These are phyloP conservation scores for Orycteropus afer DNA, from an alignment of 2,113 vertebrate species.

Conservation along the genomic window DNA sequence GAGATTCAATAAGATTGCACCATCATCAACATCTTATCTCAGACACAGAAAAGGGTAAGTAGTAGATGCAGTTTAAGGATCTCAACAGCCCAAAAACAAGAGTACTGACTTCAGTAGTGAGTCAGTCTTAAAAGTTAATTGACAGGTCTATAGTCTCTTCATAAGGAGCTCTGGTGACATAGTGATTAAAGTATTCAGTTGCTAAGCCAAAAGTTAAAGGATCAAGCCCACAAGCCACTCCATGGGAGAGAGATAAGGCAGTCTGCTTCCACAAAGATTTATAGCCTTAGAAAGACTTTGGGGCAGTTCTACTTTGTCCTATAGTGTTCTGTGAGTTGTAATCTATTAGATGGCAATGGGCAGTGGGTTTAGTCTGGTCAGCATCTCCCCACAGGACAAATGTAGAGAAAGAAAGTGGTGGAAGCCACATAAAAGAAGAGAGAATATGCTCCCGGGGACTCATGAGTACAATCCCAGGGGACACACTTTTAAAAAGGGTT, in stretches of 20 bases:
- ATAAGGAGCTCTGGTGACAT: no score
- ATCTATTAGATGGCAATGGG: no score
- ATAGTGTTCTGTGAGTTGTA: no score
- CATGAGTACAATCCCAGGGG: neutral
- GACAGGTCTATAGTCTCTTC: neutral
- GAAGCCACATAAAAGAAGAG: neutral
- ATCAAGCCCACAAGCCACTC: no score
- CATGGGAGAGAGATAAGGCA: no score
- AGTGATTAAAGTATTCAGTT: no score
- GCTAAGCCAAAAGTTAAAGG: no score
- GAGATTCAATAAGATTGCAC: rapidly evolving
- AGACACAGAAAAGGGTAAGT: neutral
- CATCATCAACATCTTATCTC: neutral
- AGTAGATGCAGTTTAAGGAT: neutral
- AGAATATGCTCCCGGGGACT: neutral
- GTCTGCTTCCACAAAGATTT: no score
- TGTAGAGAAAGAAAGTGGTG: neutral
- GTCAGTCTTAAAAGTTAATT: neutral
- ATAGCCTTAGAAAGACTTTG: no score
- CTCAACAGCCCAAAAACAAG: neutral
- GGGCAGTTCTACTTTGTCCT: no score
- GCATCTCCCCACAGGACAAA: neutral
- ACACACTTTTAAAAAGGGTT: neutral
- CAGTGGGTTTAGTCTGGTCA: no score
- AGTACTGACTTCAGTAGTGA: neutral